Base-by-base conservation (phyloP, 1,140 invertebrate genomes). In the Ips typographus region DNA sequence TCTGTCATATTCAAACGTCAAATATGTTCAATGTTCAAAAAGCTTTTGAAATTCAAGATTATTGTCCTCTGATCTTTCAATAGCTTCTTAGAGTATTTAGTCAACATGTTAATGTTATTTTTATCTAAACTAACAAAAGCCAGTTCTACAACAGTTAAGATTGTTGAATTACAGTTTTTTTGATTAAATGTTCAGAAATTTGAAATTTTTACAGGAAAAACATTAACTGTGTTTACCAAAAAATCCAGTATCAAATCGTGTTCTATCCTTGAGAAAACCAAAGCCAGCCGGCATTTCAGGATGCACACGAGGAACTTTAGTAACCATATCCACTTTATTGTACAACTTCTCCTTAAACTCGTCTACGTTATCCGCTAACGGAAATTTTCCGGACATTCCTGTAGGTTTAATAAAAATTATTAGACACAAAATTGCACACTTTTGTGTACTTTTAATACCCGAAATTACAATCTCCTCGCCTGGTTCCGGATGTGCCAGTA, bases 191-290 rank as follows among this genome's bases (percentile, higher is more conserved):
- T 22, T 0, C 22, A 22, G 22, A 22, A 22, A 22, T 22, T 22
- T 22, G 22, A 22, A 22, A 22, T 22, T 22, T 22, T 22, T 22
- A 22, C 22, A 22, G 22, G 22, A 22, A 22, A 22, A 22, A 22
- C 0, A 22, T 57, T 65, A 74, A 22, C 22, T 22, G 22, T n/a
- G 60, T 71, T 63, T 62, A 75, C 85, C 91, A 80, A 95, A 94
- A 80, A 92, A 94, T 0, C 87, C 81, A 0, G 91, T 87, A 77
- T 95, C 93, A 71, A 94, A 95, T 78, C 93, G 93, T 40, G 83
- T 82, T 40, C 2, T 79, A 77, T 91, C 85, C 74, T 89, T 89
- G 56, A 96, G 82, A 80, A 93, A 94, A 47, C 94, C 94, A 55
- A 87, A 89, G 53, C 91, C 80, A 74, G 86, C 85, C 0, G 89